phyloP scores from a whole-genome alignment of 2,113 vertebrate species.

The Trachemys scripta region DNA sequence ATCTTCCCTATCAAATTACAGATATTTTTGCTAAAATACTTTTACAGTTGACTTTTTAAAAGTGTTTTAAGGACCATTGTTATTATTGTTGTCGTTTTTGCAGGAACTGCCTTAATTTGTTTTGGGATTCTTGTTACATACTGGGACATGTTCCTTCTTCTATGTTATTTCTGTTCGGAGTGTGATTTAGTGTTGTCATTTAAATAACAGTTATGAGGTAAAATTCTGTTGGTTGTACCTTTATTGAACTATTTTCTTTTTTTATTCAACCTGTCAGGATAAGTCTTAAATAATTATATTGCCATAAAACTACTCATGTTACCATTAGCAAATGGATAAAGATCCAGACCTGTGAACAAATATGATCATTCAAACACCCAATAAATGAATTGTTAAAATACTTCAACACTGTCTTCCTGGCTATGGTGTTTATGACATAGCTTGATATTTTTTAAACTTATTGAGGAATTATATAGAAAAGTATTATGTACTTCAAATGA shows the following conservation, averaged over 20 bases:
- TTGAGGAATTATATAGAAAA: background rate
- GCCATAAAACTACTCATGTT: background rate
- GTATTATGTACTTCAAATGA: background rate
- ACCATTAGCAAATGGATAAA: background rate
- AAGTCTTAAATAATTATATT: background rate
- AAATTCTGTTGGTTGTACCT: fast-evolving
- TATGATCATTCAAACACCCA: background rate
- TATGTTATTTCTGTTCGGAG: background rate
- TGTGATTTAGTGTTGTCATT: background rate
- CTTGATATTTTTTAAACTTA: background rate
- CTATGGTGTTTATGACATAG: background rate
- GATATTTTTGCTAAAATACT: fast-evolving
- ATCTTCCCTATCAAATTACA: background rate
- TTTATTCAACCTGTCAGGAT: background rate
- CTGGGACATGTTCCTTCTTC: background rate
- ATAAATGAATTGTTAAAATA: background rate
- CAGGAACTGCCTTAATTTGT: background rate
- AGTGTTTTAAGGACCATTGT: background rate
- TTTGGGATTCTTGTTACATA: background rate
- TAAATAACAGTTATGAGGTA: background rate
- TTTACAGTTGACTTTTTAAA: background rate
- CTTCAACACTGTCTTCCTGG: background rate
- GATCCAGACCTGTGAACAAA: background rate
- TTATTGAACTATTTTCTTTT: background rate
- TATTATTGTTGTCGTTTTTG: background rate